These are phyloP conservation scores for Glandiceps talaboti DNA, from an alignment of 53 echinoderm and acorn worm species.

Conservation along the genomic window DNA sequence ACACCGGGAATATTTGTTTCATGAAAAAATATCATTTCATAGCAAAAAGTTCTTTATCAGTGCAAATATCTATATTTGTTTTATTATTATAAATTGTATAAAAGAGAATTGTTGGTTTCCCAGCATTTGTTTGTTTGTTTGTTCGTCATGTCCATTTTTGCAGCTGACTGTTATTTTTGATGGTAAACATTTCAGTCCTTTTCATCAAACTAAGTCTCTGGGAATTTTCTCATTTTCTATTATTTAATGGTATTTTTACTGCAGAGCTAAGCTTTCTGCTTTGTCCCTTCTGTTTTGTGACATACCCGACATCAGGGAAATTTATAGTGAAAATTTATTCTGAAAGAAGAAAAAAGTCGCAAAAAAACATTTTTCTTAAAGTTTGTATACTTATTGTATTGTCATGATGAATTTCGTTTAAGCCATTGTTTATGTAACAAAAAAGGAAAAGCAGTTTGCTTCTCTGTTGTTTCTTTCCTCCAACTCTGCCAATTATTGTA, in stretches of 20 bases:
- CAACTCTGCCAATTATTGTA: too few species aligned
- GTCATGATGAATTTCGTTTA: too few species aligned
- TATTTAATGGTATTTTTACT: background rate
- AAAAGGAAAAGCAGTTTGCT: too few species aligned
- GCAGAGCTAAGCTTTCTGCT: background rate
- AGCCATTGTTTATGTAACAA: too few species aligned
- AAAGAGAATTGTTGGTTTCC: background rate
- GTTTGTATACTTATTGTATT: background rate
- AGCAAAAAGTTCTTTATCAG: conserved; percentile 18
- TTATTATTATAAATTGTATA: background rate
- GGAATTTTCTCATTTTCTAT: background rate
- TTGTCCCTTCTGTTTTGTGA: background rate
- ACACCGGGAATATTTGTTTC: conserved; percentile 92
- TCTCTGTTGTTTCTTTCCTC: too few species aligned
- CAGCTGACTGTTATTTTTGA: background rate
- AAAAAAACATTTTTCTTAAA: background rate
- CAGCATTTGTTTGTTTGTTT: background rate
- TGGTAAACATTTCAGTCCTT: background rate
- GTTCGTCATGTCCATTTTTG: background rate
- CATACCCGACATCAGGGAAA: background rate
- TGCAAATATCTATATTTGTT: conserved; percentile 10
- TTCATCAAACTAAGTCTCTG: background rate
- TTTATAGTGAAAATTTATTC: background rate
- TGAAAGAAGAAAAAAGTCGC: background rate
- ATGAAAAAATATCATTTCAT: conserved; percentile 24